These are phyloP conservation scores for Polyodon spathula DNA, from an alignment of 2,113 vertebrate species.

Conservation along the genomic window DNA sequence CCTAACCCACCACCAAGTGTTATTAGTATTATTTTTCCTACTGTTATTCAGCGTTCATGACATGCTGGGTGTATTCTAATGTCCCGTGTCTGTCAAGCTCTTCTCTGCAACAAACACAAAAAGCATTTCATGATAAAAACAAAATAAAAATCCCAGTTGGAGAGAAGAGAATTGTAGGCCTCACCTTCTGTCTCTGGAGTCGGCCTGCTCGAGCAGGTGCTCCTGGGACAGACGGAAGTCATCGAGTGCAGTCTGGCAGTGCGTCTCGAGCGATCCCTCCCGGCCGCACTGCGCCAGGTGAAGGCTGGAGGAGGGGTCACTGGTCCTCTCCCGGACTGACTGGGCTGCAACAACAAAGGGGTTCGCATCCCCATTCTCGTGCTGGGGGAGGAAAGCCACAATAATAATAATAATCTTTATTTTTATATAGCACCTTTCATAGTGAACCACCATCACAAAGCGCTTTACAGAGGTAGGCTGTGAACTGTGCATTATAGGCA, in stretches of 20 bases:
- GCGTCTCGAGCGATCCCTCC: slow-evolving; percentile 78
- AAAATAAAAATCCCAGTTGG: slow-evolving; percentile 6
- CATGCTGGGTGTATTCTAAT: no score
- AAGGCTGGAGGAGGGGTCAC: slow-evolving; percentile 64
- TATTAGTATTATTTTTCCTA: no score
- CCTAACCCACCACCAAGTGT: no score
- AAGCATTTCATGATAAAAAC: background rate
- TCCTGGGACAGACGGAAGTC: slow-evolving; percentile 85
- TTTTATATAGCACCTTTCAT: no score
- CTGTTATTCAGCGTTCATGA: no score
- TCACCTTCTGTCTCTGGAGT: slow-evolving; percentile 77
- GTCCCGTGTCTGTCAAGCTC: no score
- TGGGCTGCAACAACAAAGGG: slow-evolving; percentile 52
- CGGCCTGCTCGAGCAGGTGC: slow-evolving; percentile 76
- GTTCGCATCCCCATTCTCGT: slow-evolving; percentile 78
- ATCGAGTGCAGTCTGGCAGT: slow-evolving; percentile 85
- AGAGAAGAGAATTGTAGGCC: no score
- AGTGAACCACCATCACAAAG: no score
- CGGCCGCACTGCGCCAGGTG: slow-evolving; percentile 57
- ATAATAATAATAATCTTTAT: no score
- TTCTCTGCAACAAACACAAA: background rate
- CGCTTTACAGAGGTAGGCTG: no score
- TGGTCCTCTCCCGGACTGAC: slow-evolving; percentile 62
- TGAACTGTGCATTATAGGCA: no score
- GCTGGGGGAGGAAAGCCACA: slow-evolving; percentile 33